These are phyloP conservation scores for Coregonus suidteri DNA, from an alignment of 2,797 vertebrate genomes.

Conservation along the genomic window DNA sequence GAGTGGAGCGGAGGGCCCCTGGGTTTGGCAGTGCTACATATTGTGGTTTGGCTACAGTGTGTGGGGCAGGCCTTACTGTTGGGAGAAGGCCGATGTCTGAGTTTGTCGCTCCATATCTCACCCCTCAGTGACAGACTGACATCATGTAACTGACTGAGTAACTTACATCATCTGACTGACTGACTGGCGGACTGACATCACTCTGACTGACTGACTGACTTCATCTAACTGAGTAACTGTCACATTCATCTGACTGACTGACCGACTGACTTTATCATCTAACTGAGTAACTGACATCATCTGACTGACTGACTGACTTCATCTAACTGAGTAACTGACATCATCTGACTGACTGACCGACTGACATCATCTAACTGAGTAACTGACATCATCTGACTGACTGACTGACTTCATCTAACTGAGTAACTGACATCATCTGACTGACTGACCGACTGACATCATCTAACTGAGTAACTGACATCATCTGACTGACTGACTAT, in stretches of 20 bases:
- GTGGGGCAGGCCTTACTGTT: too few relatives aligned
- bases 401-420: too few relatives aligned
- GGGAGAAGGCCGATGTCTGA: slow-evolving; percentile 16
- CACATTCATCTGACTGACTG: too few relatives aligned
- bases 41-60: slow-evolving; percentile 16
- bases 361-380: too few relatives aligned
- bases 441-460: too few relatives aligned
- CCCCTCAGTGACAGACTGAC: slow-evolving; percentile 1
- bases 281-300: too few relatives aligned
- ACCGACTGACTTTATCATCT: not conserved
- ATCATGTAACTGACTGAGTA: slow-evolving; percentile 6
- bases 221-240: not conserved
- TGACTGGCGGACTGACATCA: not conserved
- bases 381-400: too few relatives aligned
- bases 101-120: not conserved
- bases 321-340: too few relatives aligned
- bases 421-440: too few relatives aligned
- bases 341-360: not conserved
- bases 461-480: too few relatives aligned
- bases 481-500: too few relatives aligned
- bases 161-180: not conserved
- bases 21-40: not conserved
- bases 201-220: not conserved
- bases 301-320: not conserved
- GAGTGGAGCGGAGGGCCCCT: not conserved